Evolutionary conservation across 2,797 vertebrate species (phyloP).

Genomic region (Heliangelus exortis): DNA sequence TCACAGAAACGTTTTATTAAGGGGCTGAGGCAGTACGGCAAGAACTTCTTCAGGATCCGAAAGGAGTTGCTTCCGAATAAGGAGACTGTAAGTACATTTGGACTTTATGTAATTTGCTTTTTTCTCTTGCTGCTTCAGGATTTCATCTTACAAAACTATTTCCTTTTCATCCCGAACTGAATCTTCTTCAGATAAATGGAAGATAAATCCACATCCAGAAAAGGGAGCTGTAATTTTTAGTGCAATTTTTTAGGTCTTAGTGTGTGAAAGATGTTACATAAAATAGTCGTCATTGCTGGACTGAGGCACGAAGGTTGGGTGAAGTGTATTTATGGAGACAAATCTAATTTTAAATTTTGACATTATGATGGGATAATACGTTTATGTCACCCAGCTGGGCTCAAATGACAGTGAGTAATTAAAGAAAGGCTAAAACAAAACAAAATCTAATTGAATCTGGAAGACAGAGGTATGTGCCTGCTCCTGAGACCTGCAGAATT

Average conservation of each 20-base stretch:
- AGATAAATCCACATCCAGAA: not conserved
- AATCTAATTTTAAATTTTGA: slow-evolving; percentile 70
- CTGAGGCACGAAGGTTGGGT: not conserved
- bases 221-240: not conserved
- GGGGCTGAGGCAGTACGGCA: slow-evolving; percentile 97
- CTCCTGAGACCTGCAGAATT: not conserved
- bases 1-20: slow-evolving; percentile 98
- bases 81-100: slow-evolving; percentile 90
- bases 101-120: slow-evolving; percentile 72
- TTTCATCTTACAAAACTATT: slow-evolving; percentile 62
- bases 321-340: not conserved
- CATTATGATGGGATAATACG: slow-evolving; percentile 39
- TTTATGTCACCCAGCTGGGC: slow-evolving; percentile 43
- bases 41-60: slow-evolving; percentile 99
- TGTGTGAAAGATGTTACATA: not conserved
- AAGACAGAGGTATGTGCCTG: slow-evolving; percentile 7
- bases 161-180: slow-evolving; percentile 26
- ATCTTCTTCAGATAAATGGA: not conserved
- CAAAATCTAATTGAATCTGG: not conserved
- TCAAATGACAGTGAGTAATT: slow-evolving; percentile 24
- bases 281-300: slow-evolving; percentile 9
- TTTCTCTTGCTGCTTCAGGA: slow-evolving; percentile 30
- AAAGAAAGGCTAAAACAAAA: slow-evolving; percentile 24
- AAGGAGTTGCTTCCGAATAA: slow-evolving; percentile 99
- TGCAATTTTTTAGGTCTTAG: not conserved